Conservation (phyloP, 1,140 invertebrate genomes). For the Dinothrombium tinctorium region DNA sequence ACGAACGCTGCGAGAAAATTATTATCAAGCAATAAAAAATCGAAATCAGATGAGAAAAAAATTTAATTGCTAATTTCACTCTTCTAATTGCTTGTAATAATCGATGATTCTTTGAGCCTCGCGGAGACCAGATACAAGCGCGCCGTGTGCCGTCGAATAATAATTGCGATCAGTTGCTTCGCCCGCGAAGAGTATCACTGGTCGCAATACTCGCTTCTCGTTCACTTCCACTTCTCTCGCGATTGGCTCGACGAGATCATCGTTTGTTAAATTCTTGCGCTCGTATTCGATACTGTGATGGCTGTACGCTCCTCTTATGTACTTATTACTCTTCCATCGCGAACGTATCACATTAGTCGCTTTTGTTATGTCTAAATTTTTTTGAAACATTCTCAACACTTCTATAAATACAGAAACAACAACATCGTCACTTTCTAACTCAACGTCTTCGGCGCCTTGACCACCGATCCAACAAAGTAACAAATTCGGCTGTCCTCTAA, state of each 20-base stretch:
- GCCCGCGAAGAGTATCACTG: conserved; percentile 53
- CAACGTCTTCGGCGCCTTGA: conserved; percentile 45
- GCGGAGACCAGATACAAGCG: conserved; percentile 24
- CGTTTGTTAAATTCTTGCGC: not conserved
- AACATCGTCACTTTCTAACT: conserved; percentile 43
- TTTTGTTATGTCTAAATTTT: conserved; percentile 9
- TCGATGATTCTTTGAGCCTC: conserved; percentile 22
- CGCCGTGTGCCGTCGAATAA: conserved; percentile 48
- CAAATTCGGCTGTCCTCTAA: conserved; percentile 38
- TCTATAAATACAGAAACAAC: conserved; percentile 26
- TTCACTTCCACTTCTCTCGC: not conserved
- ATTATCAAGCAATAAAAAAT: too few relatives aligned
- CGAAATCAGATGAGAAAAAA: too few relatives aligned
- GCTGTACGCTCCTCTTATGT: conserved; percentile 13
- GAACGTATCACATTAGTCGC: conserved; percentile 10
- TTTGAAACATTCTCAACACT: not conserved
- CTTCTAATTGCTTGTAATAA: too few relatives aligned
- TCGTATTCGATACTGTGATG: conserved; percentile 6
- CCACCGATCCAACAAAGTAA: conserved; percentile 48
- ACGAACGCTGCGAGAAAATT: too few relatives aligned
- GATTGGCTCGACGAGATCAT: conserved; percentile 4
- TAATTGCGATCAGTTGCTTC: conserved; percentile 51
- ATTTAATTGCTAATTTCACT: too few relatives aligned
- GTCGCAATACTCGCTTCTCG: conserved; percentile 13
- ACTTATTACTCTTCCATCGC: conserved; percentile 10